These are phyloP conservation scores for Seriola dumerili DNA, from an alignment of 2,113 vertebrate species.

Conservation along the genomic window DNA sequence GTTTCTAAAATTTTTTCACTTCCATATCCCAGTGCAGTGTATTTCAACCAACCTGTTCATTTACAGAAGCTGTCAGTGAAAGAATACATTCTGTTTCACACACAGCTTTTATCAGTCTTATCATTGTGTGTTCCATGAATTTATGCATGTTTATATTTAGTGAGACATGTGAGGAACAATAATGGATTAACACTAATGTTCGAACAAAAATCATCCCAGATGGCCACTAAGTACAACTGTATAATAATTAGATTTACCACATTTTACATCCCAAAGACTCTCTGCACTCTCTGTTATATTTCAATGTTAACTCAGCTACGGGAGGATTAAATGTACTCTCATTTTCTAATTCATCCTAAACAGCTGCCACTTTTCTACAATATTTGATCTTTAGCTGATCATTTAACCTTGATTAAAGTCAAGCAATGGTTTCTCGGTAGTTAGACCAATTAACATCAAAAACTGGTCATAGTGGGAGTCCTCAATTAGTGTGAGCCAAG, in stretches of 20 bases:
- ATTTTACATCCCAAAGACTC: slow-evolving; percentile 49
- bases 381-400: slow-evolving; percentile 37
- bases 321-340: slow-evolving; percentile 23
- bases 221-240: slow-evolving; percentile 35
- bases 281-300: slow-evolving; percentile 20
- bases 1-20: too few relatives aligned
- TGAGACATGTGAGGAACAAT: slow-evolving; percentile 31
- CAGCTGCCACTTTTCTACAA: slow-evolving; percentile 29
- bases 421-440: background rate
- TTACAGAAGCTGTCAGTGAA: background rate
- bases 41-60: background rate
- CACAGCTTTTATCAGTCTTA: background rate
- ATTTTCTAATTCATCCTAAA: slow-evolving; percentile 37
- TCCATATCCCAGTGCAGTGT: background rate
- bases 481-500: slow-evolving; percentile 13
- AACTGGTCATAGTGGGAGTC: background rate
- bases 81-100: background rate
- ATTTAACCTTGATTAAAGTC: slow-evolving; percentile 42
- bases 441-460: slow-evolving; percentile 12
- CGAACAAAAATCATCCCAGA: slow-evolving; percentile 47
- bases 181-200: slow-evolving; percentile 54
- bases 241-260: slow-evolving; percentile 53
- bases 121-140: slow-evolving; percentile 28
- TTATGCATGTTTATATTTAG: slow-evolving; percentile 39
- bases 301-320: slow-evolving; percentile 24